Base-by-base conservation (phyloP, 2,888 invertebrate species). In the Ormyrus nitidulus region DNA sequence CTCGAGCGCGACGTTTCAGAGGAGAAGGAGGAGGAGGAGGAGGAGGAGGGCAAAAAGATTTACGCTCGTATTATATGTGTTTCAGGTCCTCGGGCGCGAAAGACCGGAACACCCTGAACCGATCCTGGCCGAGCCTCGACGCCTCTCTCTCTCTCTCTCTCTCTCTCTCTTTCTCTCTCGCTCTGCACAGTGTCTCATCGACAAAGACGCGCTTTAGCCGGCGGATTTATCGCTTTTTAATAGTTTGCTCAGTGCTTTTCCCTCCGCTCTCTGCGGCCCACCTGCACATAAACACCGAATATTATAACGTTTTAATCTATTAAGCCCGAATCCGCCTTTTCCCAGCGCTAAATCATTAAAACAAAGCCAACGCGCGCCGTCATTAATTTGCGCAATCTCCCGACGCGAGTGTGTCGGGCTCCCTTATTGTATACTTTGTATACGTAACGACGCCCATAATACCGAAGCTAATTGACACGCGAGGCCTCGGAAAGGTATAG, bases 191-290 rank as follows among this genome's bases (percentile, higher is more conserved):
- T 58, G 59, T 2, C 44, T 34, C 76, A 59, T 46, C 62, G 54
- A 48, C 56, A 49, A 44, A n/a, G 69, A 69, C 70, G 61, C 44
- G 61, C 44, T 54, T 79, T 79, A 69, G 46, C 69, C 13, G 2
- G 9, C 68, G 66, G 69, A 79, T 81, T 79, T 81, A 81, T 77
- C 10, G 77, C 68, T 53, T 77, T 79, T 81, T 81, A 81, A 81
- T 79, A 65, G 58, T 54, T 11, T 13, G 44, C 62, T 58, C 44
- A 54, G 34, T 44, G 10, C 1, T 9, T 54, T 72, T 46, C 53
- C 51, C 62, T 3, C 3, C 34, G 34, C 34, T 2, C 34, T 3
- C n/a, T n/a, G 34, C 3, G 34, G 34, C 2, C 34, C 34, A 34
- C 34, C 34, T 19, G 19, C 2, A 34, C 2, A 3, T 34, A 3